These are phyloP conservation scores for Oscheius onirici DNA, from an alignment of 2,888 invertebrate species.

Conservation along the genomic window DNA sequence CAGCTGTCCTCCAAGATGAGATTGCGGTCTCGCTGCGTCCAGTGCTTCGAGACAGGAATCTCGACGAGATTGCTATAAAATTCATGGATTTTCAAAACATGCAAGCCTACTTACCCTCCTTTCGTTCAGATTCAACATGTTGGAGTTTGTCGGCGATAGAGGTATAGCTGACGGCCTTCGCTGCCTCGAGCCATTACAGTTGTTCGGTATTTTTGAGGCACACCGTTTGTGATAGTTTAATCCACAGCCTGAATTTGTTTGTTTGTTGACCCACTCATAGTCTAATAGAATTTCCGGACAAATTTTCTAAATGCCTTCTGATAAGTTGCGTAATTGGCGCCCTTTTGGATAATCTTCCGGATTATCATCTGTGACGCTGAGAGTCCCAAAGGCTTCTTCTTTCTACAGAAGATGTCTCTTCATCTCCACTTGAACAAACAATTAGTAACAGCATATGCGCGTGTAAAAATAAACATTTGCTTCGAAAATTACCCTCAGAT, in stretches of 20 bases:
- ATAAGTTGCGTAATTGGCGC: slow-evolving; percentile 2
- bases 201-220: slow-evolving; percentile 92
- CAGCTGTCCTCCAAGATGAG: slow-evolving; percentile 41
- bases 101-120: slow-evolving; percentile 40
- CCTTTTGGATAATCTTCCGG: slow-evolving; percentile 18
- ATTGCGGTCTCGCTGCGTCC: slow-evolving; percentile 50
- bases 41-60: slow-evolving; percentile 53
- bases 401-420: no score
- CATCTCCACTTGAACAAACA: no score
- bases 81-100: neutral
- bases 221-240: slow-evolving; percentile 97
- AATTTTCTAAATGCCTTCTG: slow-evolving; percentile 5
- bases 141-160: slow-evolving; percentile 69
- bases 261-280: neutral
- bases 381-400: slow-evolving; percentile 8
- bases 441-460: neutral
- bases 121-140: slow-evolving; percentile 48
- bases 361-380: slow-evolving; percentile 5
- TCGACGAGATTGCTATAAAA: slow-evolving; percentile 49
- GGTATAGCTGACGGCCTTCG: slow-evolving; percentile 74
- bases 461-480: slow-evolving; percentile 5
- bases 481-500: slow-evolving; percentile 1
- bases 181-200: slow-evolving; percentile 81
- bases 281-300: neutral
- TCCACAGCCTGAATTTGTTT: slow-evolving; percentile 84